Conservation (phyloP, 1,140 invertebrate species). For the Drosophila parabipectinata region DNA sequence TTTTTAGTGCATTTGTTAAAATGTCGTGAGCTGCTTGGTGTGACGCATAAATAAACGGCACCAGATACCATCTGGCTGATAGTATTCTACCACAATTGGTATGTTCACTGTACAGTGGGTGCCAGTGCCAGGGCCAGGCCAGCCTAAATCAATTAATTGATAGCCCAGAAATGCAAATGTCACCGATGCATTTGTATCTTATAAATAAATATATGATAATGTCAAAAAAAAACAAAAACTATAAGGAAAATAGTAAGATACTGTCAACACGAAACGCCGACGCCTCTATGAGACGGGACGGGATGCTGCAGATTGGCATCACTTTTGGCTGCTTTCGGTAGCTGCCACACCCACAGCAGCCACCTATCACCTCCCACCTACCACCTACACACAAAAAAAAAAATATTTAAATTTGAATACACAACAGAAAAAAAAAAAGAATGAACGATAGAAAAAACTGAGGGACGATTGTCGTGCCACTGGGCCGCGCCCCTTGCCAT, state of each 20-base stretch:
- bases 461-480: constrained; percentile 55
- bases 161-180: constrained; percentile 59
- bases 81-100: constrained; percentile 10
- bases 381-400: constrained; percentile 9
- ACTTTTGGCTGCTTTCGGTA: constrained; percentile 44
- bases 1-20: constrained; percentile 6
- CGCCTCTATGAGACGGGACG: neutral
- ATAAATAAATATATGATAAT: constrained; percentile 15
- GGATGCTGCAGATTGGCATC: constrained; percentile 53
- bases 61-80: constrained; percentile 19
- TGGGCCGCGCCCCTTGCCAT: constrained; percentile 54
- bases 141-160: constrained; percentile 52
- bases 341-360: constrained; percentile 39
- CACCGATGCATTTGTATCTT: neutral
- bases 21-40: constrained; percentile 58
- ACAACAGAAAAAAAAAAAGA: neutral
- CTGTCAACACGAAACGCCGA: constrained; percentile 50
- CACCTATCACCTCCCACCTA: constrained; percentile 18
- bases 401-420: neutral
- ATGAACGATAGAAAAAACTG: neutral
- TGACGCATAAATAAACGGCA: constrained; percentile 38
- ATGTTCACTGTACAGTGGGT: constrained; percentile 4
- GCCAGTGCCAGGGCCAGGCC: constrained; percentile 54
- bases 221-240: neutral
- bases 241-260: constrained; percentile 28